Conservation (phyloP, 2,113 vertebrate genomes). For the Pedionomus torquatus region DNA sequence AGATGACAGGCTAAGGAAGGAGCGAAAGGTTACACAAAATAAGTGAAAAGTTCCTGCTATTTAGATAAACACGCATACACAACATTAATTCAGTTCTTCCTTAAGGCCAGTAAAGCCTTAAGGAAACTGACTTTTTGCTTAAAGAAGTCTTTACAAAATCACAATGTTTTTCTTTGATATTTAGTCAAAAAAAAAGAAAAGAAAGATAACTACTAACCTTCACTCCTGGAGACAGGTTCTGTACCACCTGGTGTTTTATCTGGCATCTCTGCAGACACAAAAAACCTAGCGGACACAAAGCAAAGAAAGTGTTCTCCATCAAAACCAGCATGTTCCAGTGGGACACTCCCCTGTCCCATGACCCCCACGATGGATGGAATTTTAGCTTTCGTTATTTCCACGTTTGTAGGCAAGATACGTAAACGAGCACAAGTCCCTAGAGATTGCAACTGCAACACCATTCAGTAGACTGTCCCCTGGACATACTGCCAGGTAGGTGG, state of each 20-base stretch:
- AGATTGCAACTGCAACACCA: neutral
- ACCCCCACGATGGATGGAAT: neutral
- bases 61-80: neutral
- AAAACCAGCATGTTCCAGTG: neutral
- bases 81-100: neutral
- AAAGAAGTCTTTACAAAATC: neutral
- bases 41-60: neutral
- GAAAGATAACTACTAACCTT: constrained; percentile 19
- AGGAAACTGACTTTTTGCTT: neutral
- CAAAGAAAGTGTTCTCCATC: constrained; percentile 27
- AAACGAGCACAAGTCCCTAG: neutral
- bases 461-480: neutral
- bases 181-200: neutral
- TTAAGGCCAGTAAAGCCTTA: neutral
- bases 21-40: neutral
- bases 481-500: neutral
- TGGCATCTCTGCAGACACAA: constrained; percentile 47
- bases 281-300: constrained; percentile 58
- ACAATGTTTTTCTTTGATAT: neutral
- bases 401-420: neutral
- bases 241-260: constrained; percentile 61
- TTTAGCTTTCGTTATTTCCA: neutral
- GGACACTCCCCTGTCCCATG: neutral
- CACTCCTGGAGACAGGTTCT: constrained; percentile 21
- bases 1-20: neutral